phyloP scores from a whole-genome alignment of 2,797 vertebrate species.

The Limosa lapponica region DNA sequence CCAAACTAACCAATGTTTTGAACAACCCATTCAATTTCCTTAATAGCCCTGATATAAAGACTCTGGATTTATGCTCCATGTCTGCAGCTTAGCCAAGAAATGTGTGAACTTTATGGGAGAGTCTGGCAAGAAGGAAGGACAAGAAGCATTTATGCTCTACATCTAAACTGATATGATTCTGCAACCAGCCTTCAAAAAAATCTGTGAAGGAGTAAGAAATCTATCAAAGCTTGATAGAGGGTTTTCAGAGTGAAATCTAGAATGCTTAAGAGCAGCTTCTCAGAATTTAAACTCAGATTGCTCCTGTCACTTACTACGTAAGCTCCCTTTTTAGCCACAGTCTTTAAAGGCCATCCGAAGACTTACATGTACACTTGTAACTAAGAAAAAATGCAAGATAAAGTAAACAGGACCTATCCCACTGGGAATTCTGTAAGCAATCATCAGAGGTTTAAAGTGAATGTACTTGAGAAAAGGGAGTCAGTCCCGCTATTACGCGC shows the following conservation, averaged over 20 bases:
- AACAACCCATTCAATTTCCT: background rate
- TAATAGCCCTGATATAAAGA: background rate
- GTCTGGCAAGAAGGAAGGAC: background rate
- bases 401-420: background rate
- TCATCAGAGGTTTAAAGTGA: background rate
- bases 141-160: background rate
- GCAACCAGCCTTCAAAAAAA: background rate
- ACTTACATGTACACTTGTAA: background rate
- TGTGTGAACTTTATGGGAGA: background rate
- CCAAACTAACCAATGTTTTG: background rate
- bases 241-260: background rate
- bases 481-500: background rate
- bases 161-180: background rate
- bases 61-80: background rate
- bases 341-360: background rate
- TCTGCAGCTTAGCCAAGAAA: background rate
- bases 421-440: background rate
- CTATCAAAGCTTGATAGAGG: background rate
- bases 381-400: background rate
- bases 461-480: background rate
- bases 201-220: background rate
- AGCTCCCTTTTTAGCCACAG: background rate
- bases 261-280: background rate
- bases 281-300: background rate
- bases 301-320: background rate